Evolutionary conservation across 2,888 invertebrate species (phyloP).

Genomic region (Hyposoter dolosus): DNA sequence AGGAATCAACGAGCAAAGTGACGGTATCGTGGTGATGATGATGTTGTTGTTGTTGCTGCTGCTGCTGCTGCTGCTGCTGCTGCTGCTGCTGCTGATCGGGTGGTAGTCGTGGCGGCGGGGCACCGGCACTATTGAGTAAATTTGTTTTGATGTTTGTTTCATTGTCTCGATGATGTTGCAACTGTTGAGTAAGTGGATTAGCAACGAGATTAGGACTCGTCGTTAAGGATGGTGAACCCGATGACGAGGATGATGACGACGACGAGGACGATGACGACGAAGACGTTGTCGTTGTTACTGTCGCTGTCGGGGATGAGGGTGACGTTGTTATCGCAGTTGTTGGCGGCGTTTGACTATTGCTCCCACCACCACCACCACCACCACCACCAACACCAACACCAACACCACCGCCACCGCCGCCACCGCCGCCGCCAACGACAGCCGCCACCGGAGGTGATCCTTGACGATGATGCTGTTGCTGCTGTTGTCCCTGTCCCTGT

Average conservation of each 20-base stretch:
- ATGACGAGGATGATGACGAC: constrained; percentile 33
- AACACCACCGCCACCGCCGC: background rate
- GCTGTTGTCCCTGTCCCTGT: constrained; percentile 61
- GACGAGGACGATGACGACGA: constrained; percentile 6
- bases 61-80: constrained; percentile 24
- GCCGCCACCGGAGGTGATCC: constrained; percentile 55
- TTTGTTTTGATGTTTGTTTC: constrained; percentile 21
- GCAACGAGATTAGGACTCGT: constrained; percentile 35
- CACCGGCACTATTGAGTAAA: constrained; percentile 38
- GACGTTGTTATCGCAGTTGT: constrained; percentile 34
- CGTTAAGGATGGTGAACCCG: constrained; percentile 19
- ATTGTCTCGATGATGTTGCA: constrained; percentile 54
- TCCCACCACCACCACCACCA: background rate
- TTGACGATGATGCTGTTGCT: constrained; percentile 37
- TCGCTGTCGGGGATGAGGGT: background rate
- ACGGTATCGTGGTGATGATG: constrained; percentile 45
- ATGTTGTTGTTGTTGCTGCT: background rate
- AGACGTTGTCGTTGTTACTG: constrained; percentile 37
- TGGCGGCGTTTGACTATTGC: constrained; percentile 22
- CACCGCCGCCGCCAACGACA: constrained; percentile 5
- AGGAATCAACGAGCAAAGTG: constrained; percentile 53
- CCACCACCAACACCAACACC: background rate
- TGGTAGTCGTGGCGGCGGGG: constrained; percentile 67
- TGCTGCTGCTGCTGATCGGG: constrained; percentile 37
- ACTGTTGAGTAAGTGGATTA: background rate